Conservation (phyloP, 92 coral and sea anemone genomes). For the Actinernus sp. region DNA sequence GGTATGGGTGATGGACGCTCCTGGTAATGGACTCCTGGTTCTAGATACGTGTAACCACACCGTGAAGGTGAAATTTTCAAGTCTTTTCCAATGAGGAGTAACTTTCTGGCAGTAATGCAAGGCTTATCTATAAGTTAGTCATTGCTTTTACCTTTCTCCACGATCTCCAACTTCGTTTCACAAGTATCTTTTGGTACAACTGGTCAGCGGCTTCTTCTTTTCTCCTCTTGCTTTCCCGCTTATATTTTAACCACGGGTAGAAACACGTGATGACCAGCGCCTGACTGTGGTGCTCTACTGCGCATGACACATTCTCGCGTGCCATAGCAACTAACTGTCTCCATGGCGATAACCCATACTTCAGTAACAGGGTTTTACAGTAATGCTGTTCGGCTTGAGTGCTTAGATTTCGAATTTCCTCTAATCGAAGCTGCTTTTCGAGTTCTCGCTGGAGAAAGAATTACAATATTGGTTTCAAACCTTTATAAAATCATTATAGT, state of each 20-base stretch:
- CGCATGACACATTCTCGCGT: slow-evolving; percentile 71
- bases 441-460: slow-evolving; percentile 69
- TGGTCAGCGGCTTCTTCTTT: slow-evolving; percentile 79
- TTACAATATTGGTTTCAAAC: background rate
- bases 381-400: slow-evolving; percentile 83
- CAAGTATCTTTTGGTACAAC: slow-evolving; percentile 59
- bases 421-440: slow-evolving; percentile 91
- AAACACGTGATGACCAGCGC: slow-evolving; percentile 67
- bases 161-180: slow-evolving; percentile 82
- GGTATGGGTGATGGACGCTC: no score
- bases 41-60: no score
- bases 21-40: no score
- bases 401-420: slow-evolving; percentile 66
- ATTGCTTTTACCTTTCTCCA: slow-evolving; percentile 87
- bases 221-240: slow-evolving; percentile 57
- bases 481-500: no score
- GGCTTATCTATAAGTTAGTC: background rate
- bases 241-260: slow-evolving; percentile 77
- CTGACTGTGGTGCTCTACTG: slow-evolving; percentile 54
- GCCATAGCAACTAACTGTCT: slow-evolving; percentile 76
- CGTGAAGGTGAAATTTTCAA: no score
- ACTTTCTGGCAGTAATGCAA: no score
- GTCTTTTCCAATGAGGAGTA: no score
- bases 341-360: slow-evolving; percentile 94
- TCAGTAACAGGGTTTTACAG: slow-evolving; percentile 60